Conservation (phyloP, 2,888 invertebrate species). For the Amphipoea oculea region DNA sequence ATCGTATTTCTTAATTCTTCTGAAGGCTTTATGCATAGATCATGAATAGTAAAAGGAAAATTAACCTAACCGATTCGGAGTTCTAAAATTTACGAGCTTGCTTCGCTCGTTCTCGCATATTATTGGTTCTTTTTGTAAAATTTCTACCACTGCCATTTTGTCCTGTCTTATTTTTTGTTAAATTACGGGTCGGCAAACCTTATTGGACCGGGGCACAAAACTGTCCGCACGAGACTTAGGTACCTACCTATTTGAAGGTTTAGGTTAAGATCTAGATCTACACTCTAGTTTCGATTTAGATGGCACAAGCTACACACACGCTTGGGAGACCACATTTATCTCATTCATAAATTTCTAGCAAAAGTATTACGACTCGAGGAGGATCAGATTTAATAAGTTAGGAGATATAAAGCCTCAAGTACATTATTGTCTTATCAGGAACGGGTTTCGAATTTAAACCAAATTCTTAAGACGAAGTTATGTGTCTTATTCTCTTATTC, state of each 20-base stretch:
- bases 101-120: neutral
- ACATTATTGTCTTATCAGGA: neutral
- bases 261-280: neutral
- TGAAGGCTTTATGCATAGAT: too few relatives aligned
- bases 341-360: neutral
- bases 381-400: neutral
- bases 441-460: neutral
- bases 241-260: neutral
- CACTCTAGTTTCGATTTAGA: neutral
- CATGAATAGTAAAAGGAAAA: neutral
- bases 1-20: too few relatives aligned
- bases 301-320: neutral
- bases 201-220: neutral
- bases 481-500: slow-evolving; percentile 1
- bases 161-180: neutral
- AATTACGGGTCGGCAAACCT: neutral
- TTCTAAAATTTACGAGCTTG: neutral
- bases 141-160: too few relatives aligned
- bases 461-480: neutral
- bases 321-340: neutral
- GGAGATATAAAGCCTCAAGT: neutral
- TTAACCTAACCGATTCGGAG: neutral
- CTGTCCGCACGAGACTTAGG: neutral
- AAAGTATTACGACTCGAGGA: neutral
- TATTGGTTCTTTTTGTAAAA: neutral